Conservation (phyloP, 2,888 invertebrate species). For the Microplitis manilae region DNA sequence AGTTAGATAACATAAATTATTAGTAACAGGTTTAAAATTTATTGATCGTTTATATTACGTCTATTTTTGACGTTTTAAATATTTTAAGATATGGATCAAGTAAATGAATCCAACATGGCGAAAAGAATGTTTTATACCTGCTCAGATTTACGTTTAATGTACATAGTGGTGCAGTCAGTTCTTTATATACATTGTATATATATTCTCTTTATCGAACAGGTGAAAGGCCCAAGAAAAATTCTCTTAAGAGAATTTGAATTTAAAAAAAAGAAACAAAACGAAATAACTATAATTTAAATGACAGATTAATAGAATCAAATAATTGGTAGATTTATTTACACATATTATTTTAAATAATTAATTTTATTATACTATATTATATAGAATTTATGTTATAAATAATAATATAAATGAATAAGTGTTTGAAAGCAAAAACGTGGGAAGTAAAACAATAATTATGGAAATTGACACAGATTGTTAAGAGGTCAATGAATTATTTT, state of each 20-base stretch:
- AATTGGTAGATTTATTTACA: not conserved
- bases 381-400: not conserved
- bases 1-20: not conserved
- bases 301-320: not conserved
- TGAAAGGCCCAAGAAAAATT: not conserved
- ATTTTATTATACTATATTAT: not conserved
- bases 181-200: conserved; percentile 13
- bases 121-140: not conserved
- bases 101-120: conserved; percentile 9
- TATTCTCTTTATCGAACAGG: not conserved
- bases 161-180: not conserved
- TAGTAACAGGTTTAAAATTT: not conserved
- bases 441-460: not conserved
- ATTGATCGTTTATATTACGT: not conserved
- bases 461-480: not conserved
- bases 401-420: not conserved
- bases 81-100: not conserved
- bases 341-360: not conserved
- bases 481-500: not conserved
- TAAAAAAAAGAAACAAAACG: not conserved
- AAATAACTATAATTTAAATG: not conserved
- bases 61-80: not conserved
- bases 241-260: not conserved
- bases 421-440: not conserved
- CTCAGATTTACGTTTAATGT: not conserved